Percentiles rank a stretch among this genome's conserved stretches.
Conservation (phyloP, 2,888 invertebrate species). For the Electrophaes corylata region DNA sequence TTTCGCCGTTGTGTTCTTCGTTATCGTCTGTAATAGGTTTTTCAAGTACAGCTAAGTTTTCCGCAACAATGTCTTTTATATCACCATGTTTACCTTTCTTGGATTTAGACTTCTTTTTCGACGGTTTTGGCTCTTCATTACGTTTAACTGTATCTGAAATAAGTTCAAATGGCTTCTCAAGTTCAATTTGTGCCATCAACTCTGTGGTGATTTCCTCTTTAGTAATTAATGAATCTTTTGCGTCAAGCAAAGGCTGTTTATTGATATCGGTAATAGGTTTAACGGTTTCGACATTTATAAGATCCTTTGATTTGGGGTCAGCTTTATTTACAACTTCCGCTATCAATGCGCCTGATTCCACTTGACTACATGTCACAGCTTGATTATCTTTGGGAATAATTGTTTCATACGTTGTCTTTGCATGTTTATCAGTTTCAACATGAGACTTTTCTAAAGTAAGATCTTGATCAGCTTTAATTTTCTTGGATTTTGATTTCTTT, state of each 20-base stretch:
- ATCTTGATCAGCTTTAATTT: background rate
- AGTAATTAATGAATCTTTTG: background rate
- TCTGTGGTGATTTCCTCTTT: background rate
- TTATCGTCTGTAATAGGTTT: background rate
- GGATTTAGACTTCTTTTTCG: constrained; percentile 18
- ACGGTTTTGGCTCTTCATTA: constrained; percentile 3
- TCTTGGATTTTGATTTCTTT: constrained; percentile 13
- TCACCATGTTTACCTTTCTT: constrained; percentile 29
- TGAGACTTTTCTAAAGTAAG: background rate
- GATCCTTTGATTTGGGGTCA: background rate
- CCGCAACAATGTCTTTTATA: constrained; percentile 1
- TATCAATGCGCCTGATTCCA: background rate
- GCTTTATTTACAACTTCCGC: background rate
- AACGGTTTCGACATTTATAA: background rate
- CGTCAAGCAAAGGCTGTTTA: background rate
- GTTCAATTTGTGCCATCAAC: background rate
- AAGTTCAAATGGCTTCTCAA: background rate
- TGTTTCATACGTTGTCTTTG: background rate
- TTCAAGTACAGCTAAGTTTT: constrained; percentile 9
- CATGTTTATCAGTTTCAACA: background rate
- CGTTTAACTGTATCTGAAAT: background rate
- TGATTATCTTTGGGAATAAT: background rate
- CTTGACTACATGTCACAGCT: background rate
- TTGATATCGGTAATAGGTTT: background rate
- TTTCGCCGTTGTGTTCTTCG: background rate